A percentile compares a stretch with the other conserved stretches of the same genome.
Evolutionary conservation across 2,113 vertebrate species (phyloP).

Genomic region (Cyprinus carpio): DNA sequence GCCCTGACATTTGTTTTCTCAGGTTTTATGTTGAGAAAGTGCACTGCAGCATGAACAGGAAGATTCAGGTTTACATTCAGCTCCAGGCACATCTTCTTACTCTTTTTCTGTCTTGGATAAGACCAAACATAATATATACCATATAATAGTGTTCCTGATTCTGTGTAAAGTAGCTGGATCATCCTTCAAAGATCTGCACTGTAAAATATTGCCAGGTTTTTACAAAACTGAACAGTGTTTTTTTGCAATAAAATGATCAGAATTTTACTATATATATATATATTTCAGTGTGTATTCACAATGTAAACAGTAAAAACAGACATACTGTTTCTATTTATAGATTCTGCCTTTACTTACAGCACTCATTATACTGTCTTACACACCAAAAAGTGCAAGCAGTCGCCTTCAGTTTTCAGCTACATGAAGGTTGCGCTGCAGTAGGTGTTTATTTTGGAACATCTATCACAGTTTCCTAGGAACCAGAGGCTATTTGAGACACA

Average conservation of each 20-base stretch:
- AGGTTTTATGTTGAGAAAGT: constrained; percentile 20
- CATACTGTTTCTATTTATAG: not conserved
- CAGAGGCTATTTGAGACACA: constrained; percentile 26
- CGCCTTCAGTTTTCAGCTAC: not conserved
- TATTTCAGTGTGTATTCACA: no score
- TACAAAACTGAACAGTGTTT: not conserved
- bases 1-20: constrained; percentile 27
- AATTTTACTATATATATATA: not conserved
- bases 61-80: constrained; percentile 32
- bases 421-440: constrained; percentile 1
- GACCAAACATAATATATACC: constrained; percentile 1
- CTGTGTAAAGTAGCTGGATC: not conserved
- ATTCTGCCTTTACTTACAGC: not conserved
- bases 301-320: no score
- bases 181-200: not conserved
- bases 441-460: constrained; percentile 14
- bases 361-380: not conserved
- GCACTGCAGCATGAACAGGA: constrained; percentile 24
- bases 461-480: constrained; percentile 28
- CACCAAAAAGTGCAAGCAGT: constrained; percentile 1
- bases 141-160: constrained; percentile 16
- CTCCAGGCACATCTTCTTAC: constrained; percentile 8
- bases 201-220: not conserved
- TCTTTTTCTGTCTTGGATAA: constrained; percentile 6
- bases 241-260: no score